Evolutionary conservation across 2,113 vertebrate genomes (phyloP).

Genomic region (Oreochromis spilurus): DNA sequence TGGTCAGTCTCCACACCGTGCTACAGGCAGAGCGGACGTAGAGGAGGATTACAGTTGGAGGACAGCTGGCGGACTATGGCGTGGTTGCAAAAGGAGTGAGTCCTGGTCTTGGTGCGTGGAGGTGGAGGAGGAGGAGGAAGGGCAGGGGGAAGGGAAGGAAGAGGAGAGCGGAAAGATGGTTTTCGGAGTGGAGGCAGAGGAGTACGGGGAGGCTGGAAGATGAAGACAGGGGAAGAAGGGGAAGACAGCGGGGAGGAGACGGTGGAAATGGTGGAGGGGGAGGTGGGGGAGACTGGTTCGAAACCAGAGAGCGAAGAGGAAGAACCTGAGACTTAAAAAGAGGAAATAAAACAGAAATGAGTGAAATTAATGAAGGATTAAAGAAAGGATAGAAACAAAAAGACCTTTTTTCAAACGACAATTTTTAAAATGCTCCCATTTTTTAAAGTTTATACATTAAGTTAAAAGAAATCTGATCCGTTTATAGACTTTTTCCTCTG

Average conservation of each 20-base stretch:
- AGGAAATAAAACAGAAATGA: slow-evolving; percentile 31
- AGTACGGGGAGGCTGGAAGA: slow-evolving; percentile 73
- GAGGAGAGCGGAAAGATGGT: slow-evolving; percentile 70
- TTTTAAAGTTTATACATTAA: not conserved
- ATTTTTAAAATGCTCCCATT: not conserved
- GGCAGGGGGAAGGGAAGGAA: slow-evolving; percentile 73
- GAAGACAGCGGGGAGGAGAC: slow-evolving; percentile 73
- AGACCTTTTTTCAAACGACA: not conserved
- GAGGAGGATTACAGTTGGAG: slow-evolving; percentile 78
- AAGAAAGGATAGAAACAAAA: not conserved
- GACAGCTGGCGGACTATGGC: slow-evolving; percentile 72
- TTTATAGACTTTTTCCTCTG: not conserved
- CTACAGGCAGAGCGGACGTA: not conserved
- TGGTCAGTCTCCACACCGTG: slow-evolving; percentile 53
- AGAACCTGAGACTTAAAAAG: slow-evolving; percentile 84
- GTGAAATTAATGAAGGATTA: not conserved
- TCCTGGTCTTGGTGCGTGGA: slow-evolving; percentile 77
- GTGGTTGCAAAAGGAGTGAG: slow-evolving; percentile 80
- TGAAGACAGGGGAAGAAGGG: slow-evolving; percentile 71
- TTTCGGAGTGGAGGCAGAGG: slow-evolving; percentile 74
- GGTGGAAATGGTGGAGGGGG: slow-evolving; percentile 77
- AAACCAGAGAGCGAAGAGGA: slow-evolving; percentile 87
- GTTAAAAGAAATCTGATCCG: not conserved
- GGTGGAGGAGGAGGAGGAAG: slow-evolving; percentile 60
- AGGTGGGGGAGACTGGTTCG: slow-evolving; percentile 82